Evolutionary conservation across 1,140 invertebrate species (phyloP), one percentile per base, ranked within the genome.

Genomic region (Listronotus oregonensis): DNA sequence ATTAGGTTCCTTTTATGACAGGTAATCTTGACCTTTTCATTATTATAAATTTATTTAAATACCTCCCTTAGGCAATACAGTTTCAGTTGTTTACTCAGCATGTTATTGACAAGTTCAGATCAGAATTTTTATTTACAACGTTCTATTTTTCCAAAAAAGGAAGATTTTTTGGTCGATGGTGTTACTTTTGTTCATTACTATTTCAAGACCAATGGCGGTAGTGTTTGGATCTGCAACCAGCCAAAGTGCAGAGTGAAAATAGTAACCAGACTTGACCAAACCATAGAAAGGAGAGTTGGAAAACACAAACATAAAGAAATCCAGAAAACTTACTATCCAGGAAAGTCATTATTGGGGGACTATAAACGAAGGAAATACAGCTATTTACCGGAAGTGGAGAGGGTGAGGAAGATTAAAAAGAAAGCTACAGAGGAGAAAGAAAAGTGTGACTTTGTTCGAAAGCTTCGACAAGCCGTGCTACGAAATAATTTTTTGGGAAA

Each of bases 211-310:
- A 49, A 49, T 12, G 46, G 46, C 2, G 18, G 18, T 21, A 18
- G 46, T 21, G 46, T 49, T 21, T 49, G 46, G 46, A 49, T 27
- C 7, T 49, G 46, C 12, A 21, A 21, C 15, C 46, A 49, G 21
- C 15, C 18, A 15, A 11, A 49, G 1, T 49, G 46, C 18, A 18
- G 8, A 49, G 46, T 49, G 1, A 49, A 27, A 49, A 27, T 49
- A 0, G 21, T 27, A 9, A 49, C 46, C 6, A 3, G 10, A 6
- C 10, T 3, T 4, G 46, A 49, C 7, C 15, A 21, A 49, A 21
- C 15, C 5, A 12, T 49, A 5, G 7, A 18, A 3, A 49, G 12
- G 6, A 49, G 12, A 27, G 46, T 49, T 6, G 46, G 46, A 7
- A 49, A 27, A 11, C 46, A 49, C 18, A 11, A 21, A 8, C 46